Evolutionary conservation across 2,797 vertebrate genomes (phyloP), one percentile per base, ranked within the genome.

Genomic region (Aplochiton taeniatus): DNA sequence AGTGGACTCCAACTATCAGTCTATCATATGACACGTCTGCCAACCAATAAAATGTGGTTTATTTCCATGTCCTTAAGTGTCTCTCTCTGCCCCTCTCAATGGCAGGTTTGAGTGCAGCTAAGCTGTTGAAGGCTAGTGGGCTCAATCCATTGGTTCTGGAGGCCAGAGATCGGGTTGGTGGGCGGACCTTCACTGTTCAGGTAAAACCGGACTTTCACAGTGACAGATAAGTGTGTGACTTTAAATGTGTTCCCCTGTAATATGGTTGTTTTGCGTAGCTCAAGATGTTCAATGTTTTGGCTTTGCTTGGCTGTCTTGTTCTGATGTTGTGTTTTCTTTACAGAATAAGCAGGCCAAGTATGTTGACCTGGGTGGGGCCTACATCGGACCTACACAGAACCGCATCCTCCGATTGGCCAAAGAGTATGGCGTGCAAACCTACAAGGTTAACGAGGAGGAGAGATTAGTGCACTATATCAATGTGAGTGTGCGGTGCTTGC

Each of bases 371-470:
- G 97, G 97, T 48, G 97, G 97, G 69, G 93, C 97, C 4, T 99
- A 99, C 0, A 73, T 99, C 51, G 97, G 97, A 0, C 97, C 97
- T 31, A 99, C 97, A n/a, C 97, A 99, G 83, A 98, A 99, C 82
- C 93, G 94, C 60, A 92, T 99, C 61, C 85, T 99, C 49, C 88
- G 97, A 41, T 78, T 99, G 73, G 93, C 96, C 70, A 96, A 94
- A 65, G 93, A 99, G 67, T 83, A 96, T 19, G 94, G 91, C 65
- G 73, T 99, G 14, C 83, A 98, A 77, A 99, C 96, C 0, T 98
- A 98, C 85, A 98, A 96, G 90, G 95, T 99, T 83, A 98, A 98
- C 46, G 96, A 98, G 86, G 79, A 92, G 60, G 95, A 96, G 71
- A 89, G 68, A 63, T 89, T 98, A 68, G 79, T 98, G 75, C 93